Evolutionary conservation across 2,888 invertebrate genomes (phyloP), one percentile per base, ranked within the genome.

Genomic region (Hartigia nigra): DNA sequence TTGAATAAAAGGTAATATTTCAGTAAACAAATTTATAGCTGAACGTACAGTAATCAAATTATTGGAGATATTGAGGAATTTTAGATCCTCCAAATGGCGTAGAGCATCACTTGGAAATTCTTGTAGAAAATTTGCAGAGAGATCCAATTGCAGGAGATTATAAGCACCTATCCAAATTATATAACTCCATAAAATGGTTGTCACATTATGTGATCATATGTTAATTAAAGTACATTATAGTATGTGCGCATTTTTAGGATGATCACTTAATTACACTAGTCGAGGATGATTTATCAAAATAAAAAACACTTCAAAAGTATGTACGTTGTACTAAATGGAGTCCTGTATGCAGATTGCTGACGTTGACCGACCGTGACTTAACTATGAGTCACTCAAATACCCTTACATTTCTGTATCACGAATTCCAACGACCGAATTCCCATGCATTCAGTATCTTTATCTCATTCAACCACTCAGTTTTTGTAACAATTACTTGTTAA

Each of bases 61-160:
- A 82, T 97, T 96, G 23, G 97, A 97, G 69, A 97, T 92, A 91
- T 97, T 96, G 81, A 98, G 92, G 82, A 95, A 94, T 88, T 95
- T 95, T 34, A 98, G 92, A 78, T 94, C 94, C 34, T 92, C 92
- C 84, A 97, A 94, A 37, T 95, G 93, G 88, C 95, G 95, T 74
- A 97, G 90, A 0, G 97, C 96, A 12, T 96, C 95, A 0, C 95
- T 94, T 4, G 97, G 97, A 88, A 97, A 96, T 89, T 96, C 96
- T 1, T 93, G 93, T 78, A 98, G 95, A 90, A 97, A 97, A 92
- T 98, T 98, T 88, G 96, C 95, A 0, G 97, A 96, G 36, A 98
- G 92, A 90, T 98, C 97, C 83, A 98, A 92, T 85, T 95, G 95
- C 86, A 96, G 94, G 81, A 98, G 92, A 86, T 95, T 95, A 79